Percentiles rank a stretch among this genome's conserved stretches.
Conservation (phyloP, 2,113 vertebrate genomes). For the Otolemur garnettii region DNA sequence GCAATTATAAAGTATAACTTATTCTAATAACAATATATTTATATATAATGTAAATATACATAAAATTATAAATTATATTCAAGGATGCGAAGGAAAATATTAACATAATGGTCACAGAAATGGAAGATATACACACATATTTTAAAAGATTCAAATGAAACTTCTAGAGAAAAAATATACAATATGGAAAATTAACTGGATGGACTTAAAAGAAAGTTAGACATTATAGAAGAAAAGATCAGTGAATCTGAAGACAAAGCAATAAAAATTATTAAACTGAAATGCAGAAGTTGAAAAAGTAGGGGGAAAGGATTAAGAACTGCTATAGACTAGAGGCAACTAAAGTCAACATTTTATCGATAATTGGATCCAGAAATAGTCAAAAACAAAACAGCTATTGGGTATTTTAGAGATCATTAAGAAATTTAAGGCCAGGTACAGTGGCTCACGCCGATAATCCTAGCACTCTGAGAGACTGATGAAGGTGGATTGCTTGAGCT, state of each 20-base stretch:
- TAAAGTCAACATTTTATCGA: neutral
- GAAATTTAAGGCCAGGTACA: neutral
- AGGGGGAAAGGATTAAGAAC: neutral
- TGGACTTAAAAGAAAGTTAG: neutral
- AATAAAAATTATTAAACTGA: neutral
- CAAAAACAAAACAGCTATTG: neutral
- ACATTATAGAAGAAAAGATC: neutral
- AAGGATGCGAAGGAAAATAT: neutral
- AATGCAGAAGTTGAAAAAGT: neutral
- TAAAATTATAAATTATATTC: neutral
- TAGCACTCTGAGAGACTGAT: too few species aligned
- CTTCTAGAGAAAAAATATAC: neutral
- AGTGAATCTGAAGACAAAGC: neutral
- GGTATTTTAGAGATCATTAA: neutral
- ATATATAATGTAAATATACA: neutral
- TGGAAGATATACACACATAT: neutral
- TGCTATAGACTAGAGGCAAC: neutral
- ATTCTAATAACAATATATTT: neutral
- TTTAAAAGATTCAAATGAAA: conserved; percentile 22
- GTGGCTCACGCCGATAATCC: too few species aligned
- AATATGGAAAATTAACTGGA: neutral
- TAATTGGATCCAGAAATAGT: neutral
- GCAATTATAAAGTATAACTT: neutral
- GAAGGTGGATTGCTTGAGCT: too few species aligned
- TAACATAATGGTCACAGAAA: neutral